Conservation (phyloP, 2,888 invertebrate genomes). For the Apamea anceps region DNA sequence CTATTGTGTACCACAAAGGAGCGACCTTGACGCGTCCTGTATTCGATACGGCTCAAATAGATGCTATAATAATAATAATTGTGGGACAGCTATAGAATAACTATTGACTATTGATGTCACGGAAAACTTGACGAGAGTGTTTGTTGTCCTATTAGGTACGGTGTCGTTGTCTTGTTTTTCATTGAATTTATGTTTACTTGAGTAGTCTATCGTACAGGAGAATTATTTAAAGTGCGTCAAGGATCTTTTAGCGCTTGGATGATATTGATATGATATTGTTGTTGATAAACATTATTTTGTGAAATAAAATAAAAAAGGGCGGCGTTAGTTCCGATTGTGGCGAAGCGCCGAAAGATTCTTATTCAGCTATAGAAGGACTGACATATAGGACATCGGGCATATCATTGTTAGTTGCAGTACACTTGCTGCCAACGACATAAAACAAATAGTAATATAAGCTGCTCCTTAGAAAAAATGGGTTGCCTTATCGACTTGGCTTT, state of each 20-base stretch:
- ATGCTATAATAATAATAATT: conserved; percentile 27
- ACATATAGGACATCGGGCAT: background rate
- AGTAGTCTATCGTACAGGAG: background rate
- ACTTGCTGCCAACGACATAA: background rate
- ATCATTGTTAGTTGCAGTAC: background rate
- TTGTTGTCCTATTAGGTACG: conserved; percentile 39
- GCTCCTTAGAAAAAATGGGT: background rate
- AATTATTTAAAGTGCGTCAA: background rate
- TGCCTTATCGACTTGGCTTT: background rate
- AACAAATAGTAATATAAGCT: background rate
- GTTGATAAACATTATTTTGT: background rate
- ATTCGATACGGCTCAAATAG: conserved; percentile 40
- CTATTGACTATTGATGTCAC: conserved; percentile 57
- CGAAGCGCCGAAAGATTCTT: background rate
- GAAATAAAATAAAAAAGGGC: background rate
- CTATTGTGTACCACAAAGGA: conserved; percentile 64
- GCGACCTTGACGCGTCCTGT: conserved; percentile 62
- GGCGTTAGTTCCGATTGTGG: background rate
- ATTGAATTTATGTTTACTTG: conserved; percentile 15
- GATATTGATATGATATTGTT: no score
- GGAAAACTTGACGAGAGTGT: conserved; percentile 43
- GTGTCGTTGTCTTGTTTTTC: conserved; percentile 10
- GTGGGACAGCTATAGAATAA: conserved; percentile 39
- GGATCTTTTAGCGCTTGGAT: background rate
- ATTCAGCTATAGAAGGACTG: background rate